Base-by-base conservation (phyloP, 2,797 vertebrate species). In the Sebastes diploproa region DNA sequence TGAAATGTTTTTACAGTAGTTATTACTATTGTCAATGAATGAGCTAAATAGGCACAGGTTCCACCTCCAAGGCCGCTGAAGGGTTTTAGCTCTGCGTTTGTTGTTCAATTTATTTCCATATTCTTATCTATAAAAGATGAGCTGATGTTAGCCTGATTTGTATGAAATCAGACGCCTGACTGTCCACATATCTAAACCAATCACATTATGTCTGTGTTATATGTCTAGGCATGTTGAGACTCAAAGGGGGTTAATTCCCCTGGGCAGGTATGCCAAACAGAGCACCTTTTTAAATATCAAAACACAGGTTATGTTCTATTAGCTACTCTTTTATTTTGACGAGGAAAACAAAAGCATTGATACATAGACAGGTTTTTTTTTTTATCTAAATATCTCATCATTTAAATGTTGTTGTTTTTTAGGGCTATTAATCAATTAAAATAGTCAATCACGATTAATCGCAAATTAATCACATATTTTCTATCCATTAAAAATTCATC, bases 401-500 rank as follows among this genome's bases (percentile, higher is more conserved):
- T 10, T 59, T 63, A 6, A 13, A 16, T n/a, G 34, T n/a, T 64
- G 6, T 55, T 22, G 2, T 3, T 55, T 55, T 18, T n/a, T 7
- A 2, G 42, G 14, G 42, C 42, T 46, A 16, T 46, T 0, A 46
- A 18, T 46, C 42, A 46, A 46, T 46, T 46, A 16, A 46, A 46
- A 42, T 38, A 38, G 1, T 14, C 1, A 38, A 14, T 38, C 2
- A 2, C 1, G 13, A 38, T 38, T 14, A 38, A 46, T 46, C 42
- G 16, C 42, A 46, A 46, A 46, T 46, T 0, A 46, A 6, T 46
- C 42, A 46, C 38, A 46, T 0, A 46, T 46, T 18, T 46, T 46
- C 3, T 46, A 46, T 46, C 42, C 42, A 18, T 50, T 50, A 3
- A 50, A 20, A 50, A 50, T 50, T 0, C 0, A 20, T 0, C 42